phyloP scores from a whole-genome alignment of 2,113 vertebrate genomes.

The Microtus montanus region DNA sequence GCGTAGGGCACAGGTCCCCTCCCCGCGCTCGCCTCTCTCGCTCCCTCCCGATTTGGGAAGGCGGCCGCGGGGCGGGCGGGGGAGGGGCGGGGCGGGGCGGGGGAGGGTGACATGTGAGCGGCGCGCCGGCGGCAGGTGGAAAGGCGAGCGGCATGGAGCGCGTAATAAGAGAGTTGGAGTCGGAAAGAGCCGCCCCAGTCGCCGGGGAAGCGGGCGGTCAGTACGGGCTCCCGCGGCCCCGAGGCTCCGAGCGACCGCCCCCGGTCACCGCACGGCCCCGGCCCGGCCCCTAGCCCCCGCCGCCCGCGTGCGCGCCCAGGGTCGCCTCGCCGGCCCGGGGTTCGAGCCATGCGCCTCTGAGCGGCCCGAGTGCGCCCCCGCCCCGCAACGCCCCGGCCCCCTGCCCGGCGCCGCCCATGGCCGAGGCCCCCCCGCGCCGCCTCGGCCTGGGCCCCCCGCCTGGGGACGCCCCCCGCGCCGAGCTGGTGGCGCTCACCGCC shows the following conservation, averaged over 20 bases:
- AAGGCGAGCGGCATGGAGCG: conserved; percentile 80
- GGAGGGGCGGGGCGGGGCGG: conserved; percentile 66
- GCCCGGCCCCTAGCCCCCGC: conserved; percentile 62
- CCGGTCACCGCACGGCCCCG: conserved; percentile 53
- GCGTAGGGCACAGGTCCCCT: neutral
- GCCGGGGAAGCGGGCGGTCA: conserved; percentile 73
- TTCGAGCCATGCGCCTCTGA: conserved; percentile 71
- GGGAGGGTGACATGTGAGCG: conserved; percentile 78
- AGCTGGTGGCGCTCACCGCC: conserved; percentile 92
- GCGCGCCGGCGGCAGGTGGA: conserved; percentile 80
- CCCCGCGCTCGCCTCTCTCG: conserved; percentile 20
- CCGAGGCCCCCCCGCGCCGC: too few species aligned
- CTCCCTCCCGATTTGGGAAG: conserved; percentile 79
- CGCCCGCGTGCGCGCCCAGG: conserved; percentile 40
- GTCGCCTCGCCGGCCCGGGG: conserved; percentile 49
- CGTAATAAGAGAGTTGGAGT: conserved; percentile 79
- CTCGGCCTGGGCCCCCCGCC: conserved; percentile 18
- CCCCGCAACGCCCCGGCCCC: neutral
- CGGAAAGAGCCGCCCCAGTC: conserved; percentile 64
- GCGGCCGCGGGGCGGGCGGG: conserved; percentile 69
- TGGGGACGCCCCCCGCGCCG: conserved; percentile 87
- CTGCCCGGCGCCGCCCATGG: too few species aligned
- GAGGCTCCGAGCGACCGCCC: conserved; percentile 69
- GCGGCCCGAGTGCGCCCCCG: conserved; percentile 31
- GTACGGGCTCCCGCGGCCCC: conserved; percentile 73